A percentile compares a stretch with the other conserved stretches of the same genome.
Evolutionary conservation across 2,113 vertebrate species (phyloP).

Genomic region (Erythrocercus mccallii): DNA sequence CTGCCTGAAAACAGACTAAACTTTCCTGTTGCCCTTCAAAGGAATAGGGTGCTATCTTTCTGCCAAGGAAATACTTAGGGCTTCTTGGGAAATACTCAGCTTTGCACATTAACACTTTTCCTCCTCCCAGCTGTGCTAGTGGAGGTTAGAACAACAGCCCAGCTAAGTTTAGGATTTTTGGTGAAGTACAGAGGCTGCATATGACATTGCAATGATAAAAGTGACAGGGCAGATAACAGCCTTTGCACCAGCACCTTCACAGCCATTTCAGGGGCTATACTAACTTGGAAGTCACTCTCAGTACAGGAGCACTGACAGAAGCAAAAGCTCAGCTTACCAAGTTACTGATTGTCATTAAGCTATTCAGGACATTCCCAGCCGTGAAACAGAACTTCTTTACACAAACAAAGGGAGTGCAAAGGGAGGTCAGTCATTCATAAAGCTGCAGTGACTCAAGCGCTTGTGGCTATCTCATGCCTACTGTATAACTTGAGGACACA

Average conservation of each 20-base stretch:
- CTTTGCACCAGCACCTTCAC: not conserved
- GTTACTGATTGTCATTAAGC: not conserved
- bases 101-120: not conserved
- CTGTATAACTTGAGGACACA: not conserved
- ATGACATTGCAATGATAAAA: not conserved
- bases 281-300: not conserved
- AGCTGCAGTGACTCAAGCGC: not conserved
- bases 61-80: not conserved
- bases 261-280: not conserved
- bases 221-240: not conserved
- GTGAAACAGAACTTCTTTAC: not conserved
- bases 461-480: not conserved
- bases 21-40: not conserved
- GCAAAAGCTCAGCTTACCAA: not conserved
- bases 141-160: not conserved
- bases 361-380: not conserved
- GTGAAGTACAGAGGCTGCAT: not conserved
- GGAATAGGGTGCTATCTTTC: not conserved
- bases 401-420: not conserved
- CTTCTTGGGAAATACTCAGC: not conserved
- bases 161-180: not conserved
- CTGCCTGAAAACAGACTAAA: not conserved
- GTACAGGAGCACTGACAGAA: not conserved
- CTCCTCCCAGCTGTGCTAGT: not conserved
- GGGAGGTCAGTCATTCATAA: not conserved